Evolutionary conservation across 2,797 vertebrate genomes (phyloP), one percentile per base, ranked within the genome.

Genomic region (Spinus pinus): DNA sequence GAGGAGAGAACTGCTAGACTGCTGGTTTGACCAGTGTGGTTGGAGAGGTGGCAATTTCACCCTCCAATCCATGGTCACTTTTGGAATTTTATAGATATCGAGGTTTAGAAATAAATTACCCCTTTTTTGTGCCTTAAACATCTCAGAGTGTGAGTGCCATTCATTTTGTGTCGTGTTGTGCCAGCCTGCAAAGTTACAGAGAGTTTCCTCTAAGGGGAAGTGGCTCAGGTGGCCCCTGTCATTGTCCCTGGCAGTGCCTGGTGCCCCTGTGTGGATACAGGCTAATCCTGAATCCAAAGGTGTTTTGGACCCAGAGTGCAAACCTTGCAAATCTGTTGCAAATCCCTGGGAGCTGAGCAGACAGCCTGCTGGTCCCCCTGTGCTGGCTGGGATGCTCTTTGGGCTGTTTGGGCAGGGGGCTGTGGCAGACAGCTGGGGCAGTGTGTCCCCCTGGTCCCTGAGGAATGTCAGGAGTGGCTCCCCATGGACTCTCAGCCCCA

Each of bases 401-500:
- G n/a, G 60, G 47, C n/a, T 64, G 31, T 12, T 46, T 42, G 71
- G n/a, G n/a, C 35, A 53, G 41, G 35, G 57, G 39, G 54, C n/a
- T 67, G 66, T 31, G 46, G 49, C 51, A 46, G 27, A 35, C 44
- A 80, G 39, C 20, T 30, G 33, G 56, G 66, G 41, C 72, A 44
- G 20, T 14, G 31, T 7, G 54, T 37, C 47, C 75, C 47, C 58
- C 35, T 21, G 39, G n/a, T 46, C 71, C 77, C 74, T 28, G 39
- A 64, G 24, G 16, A 65, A 47, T 16, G 12, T 3, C 58, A 66
- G 50, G 51, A 82, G 53, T 15, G 9, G 62, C 37, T 42, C 47
- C 37, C 47, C 3, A 0, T 0, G 23, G 56, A 39, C 31, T n/a
- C 51, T 16, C 37, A 44, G 64, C 47, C 33, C 64, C 33, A 0